These are phyloP conservation scores for Pycnomerus fuliginosus DNA, from an alignment of 2,888 invertebrate genomes.

Conservation along the genomic window DNA sequence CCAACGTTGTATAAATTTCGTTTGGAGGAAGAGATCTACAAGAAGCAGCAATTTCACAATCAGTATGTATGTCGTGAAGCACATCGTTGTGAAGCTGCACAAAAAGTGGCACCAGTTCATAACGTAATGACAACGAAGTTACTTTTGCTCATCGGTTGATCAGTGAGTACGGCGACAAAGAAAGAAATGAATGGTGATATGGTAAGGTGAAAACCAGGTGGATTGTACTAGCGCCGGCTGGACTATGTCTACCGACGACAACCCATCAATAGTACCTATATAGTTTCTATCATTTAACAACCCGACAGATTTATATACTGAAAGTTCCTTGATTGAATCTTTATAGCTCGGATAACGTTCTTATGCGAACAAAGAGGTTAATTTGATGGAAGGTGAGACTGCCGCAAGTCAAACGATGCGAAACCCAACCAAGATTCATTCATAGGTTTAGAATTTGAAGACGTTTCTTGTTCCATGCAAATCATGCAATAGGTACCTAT, in stretches of 20 bases:
- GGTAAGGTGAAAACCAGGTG: conserved; percentile 5
- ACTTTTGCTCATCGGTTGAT: conserved; percentile 11
- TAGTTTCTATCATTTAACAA: conserved; percentile 14
- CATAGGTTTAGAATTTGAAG: too few species aligned
- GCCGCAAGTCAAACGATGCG: too few species aligned
- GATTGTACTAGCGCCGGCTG: conserved; percentile 17
- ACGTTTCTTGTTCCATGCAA: too few species aligned
- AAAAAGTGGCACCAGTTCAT: conserved; percentile 16
- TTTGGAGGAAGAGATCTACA: too few species aligned
- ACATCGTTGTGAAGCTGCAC: conserved; percentile 15
- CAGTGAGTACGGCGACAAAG: conserved; percentile 1
- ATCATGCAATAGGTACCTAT: too few species aligned
- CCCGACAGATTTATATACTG: conserved; percentile 17
- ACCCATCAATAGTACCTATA: conserved; percentile 12
- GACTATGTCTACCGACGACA: conserved; percentile 15
- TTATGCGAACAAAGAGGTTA: too few species aligned
- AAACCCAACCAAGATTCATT: too few species aligned
- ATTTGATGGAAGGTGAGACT: too few species aligned
- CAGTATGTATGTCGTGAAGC: conserved; percentile 19
- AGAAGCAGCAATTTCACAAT: too few species aligned
- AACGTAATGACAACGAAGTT: conserved; percentile 10
- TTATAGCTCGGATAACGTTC: conserved; percentile 9
- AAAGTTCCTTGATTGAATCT: conserved; percentile 20
- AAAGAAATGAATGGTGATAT: conserved; percentile 12
- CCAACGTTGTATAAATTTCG: too few species aligned